Evolutionary conservation across 1,140 invertebrate species (phyloP).

Genomic region (Leptinotarsa defecta): DNA sequence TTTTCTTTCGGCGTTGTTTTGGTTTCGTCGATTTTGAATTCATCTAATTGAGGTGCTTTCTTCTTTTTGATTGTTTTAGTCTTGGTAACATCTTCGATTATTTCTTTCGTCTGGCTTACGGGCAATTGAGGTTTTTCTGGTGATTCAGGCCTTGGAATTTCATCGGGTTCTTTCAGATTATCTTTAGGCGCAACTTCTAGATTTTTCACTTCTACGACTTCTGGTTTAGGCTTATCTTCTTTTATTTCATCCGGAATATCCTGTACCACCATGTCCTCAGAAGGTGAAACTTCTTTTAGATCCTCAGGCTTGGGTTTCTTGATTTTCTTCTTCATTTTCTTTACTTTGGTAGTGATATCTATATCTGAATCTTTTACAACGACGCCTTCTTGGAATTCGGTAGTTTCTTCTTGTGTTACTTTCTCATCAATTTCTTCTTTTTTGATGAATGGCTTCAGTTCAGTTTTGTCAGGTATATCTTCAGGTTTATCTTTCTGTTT

Average conservation of each 20-base stretch:
- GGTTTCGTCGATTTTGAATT: neutral
- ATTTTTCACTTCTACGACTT: neutral
- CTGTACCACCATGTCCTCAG: slow-evolving; percentile 24
- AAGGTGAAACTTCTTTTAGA: neutral
- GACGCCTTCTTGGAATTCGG: slow-evolving; percentile 32
- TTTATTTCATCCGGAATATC: slow-evolving; percentile 38
- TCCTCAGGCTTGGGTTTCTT: slow-evolving; percentile 2
- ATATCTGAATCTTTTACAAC: slow-evolving; percentile 27
- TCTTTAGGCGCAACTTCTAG: neutral
- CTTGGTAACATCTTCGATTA: slow-evolving; percentile 21
- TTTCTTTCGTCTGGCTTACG: slow-evolving; percentile 7
- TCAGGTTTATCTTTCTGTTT: slow-evolving; percentile 60
- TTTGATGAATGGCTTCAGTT: slow-evolving; percentile 60
- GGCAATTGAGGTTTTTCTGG: neutral
- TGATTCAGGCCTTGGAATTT: neutral
- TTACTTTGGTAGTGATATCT: neutral
- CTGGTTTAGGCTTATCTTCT: slow-evolving; percentile 16
- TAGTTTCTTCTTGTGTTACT: slow-evolving; percentile 33
- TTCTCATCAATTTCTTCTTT: slow-evolving; percentile 49
- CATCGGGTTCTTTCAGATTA: slow-evolving; percentile 3
- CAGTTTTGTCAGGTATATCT: slow-evolving; percentile 59
- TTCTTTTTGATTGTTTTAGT: slow-evolving; percentile 44
- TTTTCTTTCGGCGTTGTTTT: slow-evolving; percentile 35
- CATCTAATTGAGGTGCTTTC: slow-evolving; percentile 11
- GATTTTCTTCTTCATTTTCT: slow-evolving; percentile 32